These are phyloP conservation scores for Alitta virens DNA, from an alignment of 2,888 invertebrate genomes.

Conservation along the genomic window DNA sequence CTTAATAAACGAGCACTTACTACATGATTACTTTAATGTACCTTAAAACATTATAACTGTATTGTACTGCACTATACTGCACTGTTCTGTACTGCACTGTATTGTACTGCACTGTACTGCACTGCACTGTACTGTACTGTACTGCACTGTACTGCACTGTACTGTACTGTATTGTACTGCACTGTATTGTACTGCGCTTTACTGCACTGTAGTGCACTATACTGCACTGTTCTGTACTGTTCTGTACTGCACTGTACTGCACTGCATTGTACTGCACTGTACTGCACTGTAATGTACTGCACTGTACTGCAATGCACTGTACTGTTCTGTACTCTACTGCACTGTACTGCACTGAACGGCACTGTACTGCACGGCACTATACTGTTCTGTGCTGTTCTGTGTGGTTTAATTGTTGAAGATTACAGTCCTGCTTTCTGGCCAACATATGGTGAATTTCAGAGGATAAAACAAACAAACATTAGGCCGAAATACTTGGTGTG, in stretches of 20 bases:
- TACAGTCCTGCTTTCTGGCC: too few relatives aligned
- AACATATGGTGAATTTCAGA: too few relatives aligned
- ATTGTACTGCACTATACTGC: background rate
- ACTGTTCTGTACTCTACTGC: background rate
- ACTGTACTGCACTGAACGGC: conserved; percentile 1
- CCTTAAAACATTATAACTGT: too few relatives aligned
- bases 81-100: conserved; percentile 9
- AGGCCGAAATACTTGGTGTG: too few relatives aligned
- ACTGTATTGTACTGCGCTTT: conserved; percentile 19
- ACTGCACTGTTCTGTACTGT: conserved; percentile 19
- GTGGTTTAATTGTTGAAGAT: too few relatives aligned
- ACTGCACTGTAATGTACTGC: too few relatives aligned
- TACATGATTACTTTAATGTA: too few relatives aligned
- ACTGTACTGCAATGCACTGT: too few relatives aligned
- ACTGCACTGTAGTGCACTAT: conserved; percentile 17
- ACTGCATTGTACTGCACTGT: conserved; percentile 5
- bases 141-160: conserved; percentile 20
- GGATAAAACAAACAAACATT: too few relatives aligned
- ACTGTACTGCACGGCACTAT: conserved; percentile 1
- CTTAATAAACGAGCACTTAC: too few relatives aligned
- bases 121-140: conserved; percentile 17
- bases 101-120: conserved; percentile 8
- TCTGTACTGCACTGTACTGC: conserved; percentile 12
- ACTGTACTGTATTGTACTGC: conserved; percentile 17
- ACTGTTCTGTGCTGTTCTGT: too few relatives aligned